Conservation (phyloP, 2,797 vertebrate genomes). For the Podarcis lilfordi region DNA sequence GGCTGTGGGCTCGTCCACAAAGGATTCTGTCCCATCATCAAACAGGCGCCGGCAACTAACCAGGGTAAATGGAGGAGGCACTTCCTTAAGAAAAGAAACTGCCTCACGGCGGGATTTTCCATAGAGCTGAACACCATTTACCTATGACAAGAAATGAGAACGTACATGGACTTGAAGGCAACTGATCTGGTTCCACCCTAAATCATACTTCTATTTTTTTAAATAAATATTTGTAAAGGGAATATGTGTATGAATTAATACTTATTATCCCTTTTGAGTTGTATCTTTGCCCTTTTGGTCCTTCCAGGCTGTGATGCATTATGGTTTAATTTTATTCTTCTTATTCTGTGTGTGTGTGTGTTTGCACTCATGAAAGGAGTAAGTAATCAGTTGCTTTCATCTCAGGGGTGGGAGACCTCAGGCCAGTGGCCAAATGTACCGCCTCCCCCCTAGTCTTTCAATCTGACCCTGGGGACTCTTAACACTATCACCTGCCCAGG, state of each 20-base stretch:
- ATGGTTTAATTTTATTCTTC: too few relatives aligned
- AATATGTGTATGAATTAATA: too few relatives aligned
- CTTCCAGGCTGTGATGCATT: too few relatives aligned
- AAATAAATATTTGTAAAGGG: too few relatives aligned
- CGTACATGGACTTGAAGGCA: not conserved
- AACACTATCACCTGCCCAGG: too few relatives aligned
- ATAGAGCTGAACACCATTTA: slow-evolving; percentile 89
- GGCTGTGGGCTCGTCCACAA: slow-evolving; percentile 76
- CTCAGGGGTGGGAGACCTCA: not conserved
- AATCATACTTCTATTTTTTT: not conserved
- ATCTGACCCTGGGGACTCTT: too few relatives aligned
- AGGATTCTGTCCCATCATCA: slow-evolving; percentile 80
- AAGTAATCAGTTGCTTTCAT: not conserved
- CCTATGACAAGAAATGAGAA: slow-evolving; percentile 72
- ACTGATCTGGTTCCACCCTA: rapidly evolving
- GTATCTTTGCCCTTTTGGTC: too few relatives aligned
- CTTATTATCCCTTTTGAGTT: too few relatives aligned
- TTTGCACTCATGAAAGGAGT: not conserved
- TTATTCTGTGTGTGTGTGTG: too few relatives aligned
- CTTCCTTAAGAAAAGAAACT: slow-evolving; percentile 91
- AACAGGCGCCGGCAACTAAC: slow-evolving; percentile 90
- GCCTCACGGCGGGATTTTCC: slow-evolving; percentile 91
- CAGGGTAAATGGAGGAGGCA: slow-evolving; percentile 91
- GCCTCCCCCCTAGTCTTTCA: too few relatives aligned
- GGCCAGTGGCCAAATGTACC: too few relatives aligned